Evolutionary conservation across 2,797 vertebrate genomes (phyloP).

Genomic region (Periophthalmus magnuspinnatus): DNA sequence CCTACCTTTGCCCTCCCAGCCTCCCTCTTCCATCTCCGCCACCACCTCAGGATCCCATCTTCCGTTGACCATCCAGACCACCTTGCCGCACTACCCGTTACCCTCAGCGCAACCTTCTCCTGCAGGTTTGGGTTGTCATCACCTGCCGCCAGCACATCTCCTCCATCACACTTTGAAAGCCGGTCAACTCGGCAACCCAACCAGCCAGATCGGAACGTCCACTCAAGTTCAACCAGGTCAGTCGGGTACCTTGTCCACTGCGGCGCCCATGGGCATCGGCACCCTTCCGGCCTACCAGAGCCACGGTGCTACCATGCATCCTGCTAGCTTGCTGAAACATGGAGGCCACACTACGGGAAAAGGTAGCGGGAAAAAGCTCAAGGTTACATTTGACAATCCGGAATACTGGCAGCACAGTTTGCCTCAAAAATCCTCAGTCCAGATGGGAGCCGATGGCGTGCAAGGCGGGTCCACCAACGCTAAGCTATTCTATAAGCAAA

Average conservation of each 20-base stretch:
- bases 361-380: conserved; percentile 83
- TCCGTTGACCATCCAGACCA: conserved; percentile 66
- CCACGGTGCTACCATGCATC: conserved; percentile 47
- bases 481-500: conserved; percentile 97
- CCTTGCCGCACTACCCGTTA: conserved; percentile 69
- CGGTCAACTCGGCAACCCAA: conserved; percentile 60
- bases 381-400: conserved; percentile 97
- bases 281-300: conserved; percentile 70
- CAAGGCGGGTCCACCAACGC: conserved; percentile 85
- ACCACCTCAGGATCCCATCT: conserved; percentile 61
- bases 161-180: conserved; percentile 71
- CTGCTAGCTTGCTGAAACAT: conserved; percentile 71
- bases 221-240: conserved; percentile 52
- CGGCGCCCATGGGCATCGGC: conserved; percentile 54
- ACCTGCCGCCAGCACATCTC: conserved; percentile 58
- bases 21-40: conserved; percentile 56
- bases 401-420: conserved; percentile 98
- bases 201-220: conserved; percentile 62
- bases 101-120: conserved; percentile 63
- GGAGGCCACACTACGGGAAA: conserved; percentile 66
- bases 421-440: conserved; percentile 85
- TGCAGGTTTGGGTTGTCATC: conserved; percentile 55
- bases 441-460: conserved; percentile 79
- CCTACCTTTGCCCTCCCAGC: conserved; percentile 74
- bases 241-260: conserved; percentile 67